phyloP scores from a whole-genome alignment of 2,797 vertebrate genomes.

The Melanotaenia trifasciata region DNA sequence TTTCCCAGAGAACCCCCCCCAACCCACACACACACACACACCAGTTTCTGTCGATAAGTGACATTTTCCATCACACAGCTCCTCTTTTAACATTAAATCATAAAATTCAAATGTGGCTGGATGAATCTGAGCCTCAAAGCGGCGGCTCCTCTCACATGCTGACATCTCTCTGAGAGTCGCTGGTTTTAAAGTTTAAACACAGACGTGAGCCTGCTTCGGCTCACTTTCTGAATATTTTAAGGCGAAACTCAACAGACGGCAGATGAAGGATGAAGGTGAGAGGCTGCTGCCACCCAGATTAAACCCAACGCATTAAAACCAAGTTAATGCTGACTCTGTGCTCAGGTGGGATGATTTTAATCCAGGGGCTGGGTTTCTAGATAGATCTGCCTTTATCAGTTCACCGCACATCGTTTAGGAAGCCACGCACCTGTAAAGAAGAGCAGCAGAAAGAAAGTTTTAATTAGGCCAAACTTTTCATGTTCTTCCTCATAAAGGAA shows the following conservation, averaged over 20 bases:
- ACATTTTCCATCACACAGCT: slow-evolving; percentile 48
- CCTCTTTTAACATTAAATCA: slow-evolving; percentile 51
- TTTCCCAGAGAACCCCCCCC: slow-evolving; percentile 13
- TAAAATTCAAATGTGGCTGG: slow-evolving; percentile 48
- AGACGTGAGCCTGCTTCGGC: slow-evolving; percentile 45
- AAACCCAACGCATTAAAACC: slow-evolving; percentile 72
- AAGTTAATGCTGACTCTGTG: slow-evolving; percentile 49
- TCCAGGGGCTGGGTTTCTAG: slow-evolving; percentile 55
- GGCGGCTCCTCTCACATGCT: slow-evolving; percentile 33
- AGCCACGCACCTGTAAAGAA: slow-evolving; percentile 41
- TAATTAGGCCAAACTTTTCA: slow-evolving; percentile 62
- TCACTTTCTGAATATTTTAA: slow-evolving; percentile 68
- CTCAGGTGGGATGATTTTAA: slow-evolving; percentile 67
- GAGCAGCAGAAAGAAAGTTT: slow-evolving; percentile 50
- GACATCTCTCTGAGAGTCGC: slow-evolving; percentile 56
- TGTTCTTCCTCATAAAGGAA: slow-evolving; percentile 36
- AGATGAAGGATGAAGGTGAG: slow-evolving; percentile 77
- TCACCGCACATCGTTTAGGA: slow-evolving; percentile 42
- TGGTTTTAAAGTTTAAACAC: slow-evolving; percentile 72
- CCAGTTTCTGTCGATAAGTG: slow-evolving; percentile 49
- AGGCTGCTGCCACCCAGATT: slow-evolving; percentile 74
- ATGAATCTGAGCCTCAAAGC: slow-evolving; percentile 56
- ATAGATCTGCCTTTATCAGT: slow-evolving; percentile 52
- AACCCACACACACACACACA: slow-evolving; percentile 14
- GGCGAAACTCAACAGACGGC: slow-evolving; percentile 65